Percentiles rank a stretch among this genome's conserved stretches.
Conservation (phyloP, 2,888 invertebrate genomes). For the Nomada ruficornis region DNA sequence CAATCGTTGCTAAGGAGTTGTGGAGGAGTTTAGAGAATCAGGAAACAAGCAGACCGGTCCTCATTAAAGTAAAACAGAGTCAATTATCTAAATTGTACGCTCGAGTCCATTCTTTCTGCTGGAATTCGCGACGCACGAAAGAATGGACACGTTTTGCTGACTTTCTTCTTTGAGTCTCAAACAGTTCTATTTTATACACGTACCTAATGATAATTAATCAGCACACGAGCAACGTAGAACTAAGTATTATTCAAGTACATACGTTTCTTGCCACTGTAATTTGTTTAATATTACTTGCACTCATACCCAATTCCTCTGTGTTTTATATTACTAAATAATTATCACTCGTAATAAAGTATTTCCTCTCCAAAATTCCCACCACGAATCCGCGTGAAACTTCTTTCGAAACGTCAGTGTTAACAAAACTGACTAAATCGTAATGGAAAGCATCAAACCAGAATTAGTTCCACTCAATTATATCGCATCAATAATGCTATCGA, state of each 20-base stretch:
- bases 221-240: too few relatives aligned
- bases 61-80: constrained; percentile 51
- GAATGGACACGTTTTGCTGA: constrained; percentile 1
- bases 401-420: too few relatives aligned
- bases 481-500: neutral
- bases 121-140: constrained; percentile 15
- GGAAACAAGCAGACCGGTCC: constrained; percentile 39
- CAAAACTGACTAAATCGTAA: too few relatives aligned
- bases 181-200: neutral
- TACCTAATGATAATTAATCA: neutral
- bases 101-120: constrained; percentile 52
- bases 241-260: too few relatives aligned
- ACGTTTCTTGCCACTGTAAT: too few relatives aligned
- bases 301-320: too few relatives aligned
- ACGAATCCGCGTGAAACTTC: too few relatives aligned
- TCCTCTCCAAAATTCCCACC: too few relatives aligned
- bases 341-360: too few relatives aligned
- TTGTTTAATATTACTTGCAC: too few relatives aligned
- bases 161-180: neutral
- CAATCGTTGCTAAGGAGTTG: constrained; percentile 43
- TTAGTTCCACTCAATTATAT: neutral
- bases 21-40: constrained; percentile 21
- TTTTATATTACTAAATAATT: too few relatives aligned
- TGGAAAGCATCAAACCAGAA: neutral
- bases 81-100: constrained; percentile 70